phyloP scores from a whole-genome alignment of 2,113 vertebrate species.

The Hemichromis elongatus region DNA sequence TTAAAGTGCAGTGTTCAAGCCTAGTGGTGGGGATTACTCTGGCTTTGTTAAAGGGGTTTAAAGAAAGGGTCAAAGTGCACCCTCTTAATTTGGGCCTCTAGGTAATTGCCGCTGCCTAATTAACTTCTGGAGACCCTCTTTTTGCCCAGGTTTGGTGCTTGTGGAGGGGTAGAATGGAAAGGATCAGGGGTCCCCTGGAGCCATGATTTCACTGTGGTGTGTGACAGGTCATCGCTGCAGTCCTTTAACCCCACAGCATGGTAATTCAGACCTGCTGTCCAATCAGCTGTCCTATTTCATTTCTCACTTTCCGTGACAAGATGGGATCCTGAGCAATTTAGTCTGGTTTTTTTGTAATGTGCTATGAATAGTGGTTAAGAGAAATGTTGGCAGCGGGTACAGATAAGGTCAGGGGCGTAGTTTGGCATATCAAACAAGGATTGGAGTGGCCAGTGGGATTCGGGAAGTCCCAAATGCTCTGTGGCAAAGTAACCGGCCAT shows the following conservation, averaged over 20 bases:
- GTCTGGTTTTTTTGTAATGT: slow-evolving; percentile 1
- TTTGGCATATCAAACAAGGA: slow-evolving; percentile 26
- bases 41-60: slow-evolving; percentile 70
- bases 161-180: slow-evolving; percentile 2
- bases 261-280: slow-evolving; percentile 34
- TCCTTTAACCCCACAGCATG: slow-evolving; percentile 37
- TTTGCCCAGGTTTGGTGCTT: slow-evolving; percentile 17
- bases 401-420: slow-evolving; percentile 31
- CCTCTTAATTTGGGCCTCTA: slow-evolving; percentile 71
- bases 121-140: slow-evolving; percentile 56
- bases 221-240: slow-evolving; percentile 49
- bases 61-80: slow-evolving; percentile 73
- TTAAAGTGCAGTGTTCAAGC: slow-evolving; percentile 61
- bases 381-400: slow-evolving; percentile 1
- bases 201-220: slow-evolving; percentile 16
- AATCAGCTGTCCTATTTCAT: neutral
- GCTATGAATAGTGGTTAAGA: slow-evolving; percentile 20
- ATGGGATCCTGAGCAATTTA: slow-evolving; percentile 41
- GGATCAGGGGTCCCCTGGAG: slow-evolving; percentile 38
- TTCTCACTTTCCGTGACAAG: slow-evolving; percentile 16
- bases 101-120: slow-evolving; percentile 77
- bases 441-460: slow-evolving; percentile 30
- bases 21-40: slow-evolving; percentile 69
- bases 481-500: slow-evolving; percentile 44
- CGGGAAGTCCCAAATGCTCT: slow-evolving; percentile 9